Conservation (phyloP, 2,797 vertebrate genomes). For the Lepilemur ruficaudatus region DNA sequence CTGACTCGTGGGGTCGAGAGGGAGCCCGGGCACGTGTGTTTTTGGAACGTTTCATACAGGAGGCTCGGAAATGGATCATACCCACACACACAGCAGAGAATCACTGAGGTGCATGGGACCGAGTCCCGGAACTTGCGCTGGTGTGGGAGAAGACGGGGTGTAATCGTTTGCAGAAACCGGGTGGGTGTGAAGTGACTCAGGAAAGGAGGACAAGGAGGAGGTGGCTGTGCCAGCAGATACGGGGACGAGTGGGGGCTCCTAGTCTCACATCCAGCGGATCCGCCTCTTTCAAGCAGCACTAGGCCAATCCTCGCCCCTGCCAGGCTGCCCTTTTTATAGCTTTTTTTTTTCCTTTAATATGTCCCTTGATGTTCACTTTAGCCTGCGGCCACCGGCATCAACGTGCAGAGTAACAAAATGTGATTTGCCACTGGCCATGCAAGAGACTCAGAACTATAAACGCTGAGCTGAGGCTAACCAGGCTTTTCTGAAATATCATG, state of each 20-base stretch:
- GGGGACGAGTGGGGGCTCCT: not conserved
- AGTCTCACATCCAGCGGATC: not conserved
- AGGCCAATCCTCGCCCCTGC: not conserved
- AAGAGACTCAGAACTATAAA: not conserved
- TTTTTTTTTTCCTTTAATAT: not conserved
- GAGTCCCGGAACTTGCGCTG: not conserved
- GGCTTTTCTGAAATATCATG: not conserved
- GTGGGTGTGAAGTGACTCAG: constrained; percentile 47
- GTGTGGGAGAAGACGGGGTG: not conserved
- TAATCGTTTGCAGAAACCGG: not conserved
- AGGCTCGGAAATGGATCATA: not conserved
- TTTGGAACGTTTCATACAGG: not conserved
- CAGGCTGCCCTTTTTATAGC: not conserved
- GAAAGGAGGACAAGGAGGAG: not conserved
- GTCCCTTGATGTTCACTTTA: not conserved
- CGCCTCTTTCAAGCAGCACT: not conserved
- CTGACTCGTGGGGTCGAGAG: not conserved
- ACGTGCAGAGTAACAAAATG: not conserved
- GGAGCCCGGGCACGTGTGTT: not conserved
- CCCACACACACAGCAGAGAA: not conserved
- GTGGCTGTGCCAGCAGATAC: not conserved
- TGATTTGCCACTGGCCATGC: not conserved
- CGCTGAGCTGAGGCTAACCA: not conserved
- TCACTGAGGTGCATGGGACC: not conserved
- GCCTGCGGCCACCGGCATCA: not conserved